Percentiles rank a stretch among this genome's conserved stretches.
phyloP scores from a whole-genome alignment of 2,888 invertebrate genomes.

The Drosophila putrida region DNA sequence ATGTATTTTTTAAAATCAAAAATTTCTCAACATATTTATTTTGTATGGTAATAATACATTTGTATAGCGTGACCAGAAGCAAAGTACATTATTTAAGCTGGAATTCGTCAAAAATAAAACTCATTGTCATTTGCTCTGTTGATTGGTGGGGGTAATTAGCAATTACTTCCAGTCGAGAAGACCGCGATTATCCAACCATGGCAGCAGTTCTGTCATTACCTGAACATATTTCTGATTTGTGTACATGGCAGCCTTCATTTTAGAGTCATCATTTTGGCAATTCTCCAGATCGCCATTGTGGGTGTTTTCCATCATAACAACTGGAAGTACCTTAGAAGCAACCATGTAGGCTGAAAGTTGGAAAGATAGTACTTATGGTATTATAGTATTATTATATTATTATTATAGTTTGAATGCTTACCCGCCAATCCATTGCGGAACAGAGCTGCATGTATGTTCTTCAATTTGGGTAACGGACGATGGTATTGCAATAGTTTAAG shows the following conservation, averaged over 20 bases:
- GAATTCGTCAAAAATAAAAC: constrained; percentile 3
- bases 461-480: constrained; percentile 82
- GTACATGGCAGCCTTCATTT: constrained; percentile 80
- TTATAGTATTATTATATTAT: accelerated
- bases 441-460: constrained; percentile 77
- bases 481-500: constrained; percentile 82
- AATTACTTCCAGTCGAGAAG: constrained; percentile 79
- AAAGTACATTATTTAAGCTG: constrained; percentile 12
- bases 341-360: constrained; percentile 78
- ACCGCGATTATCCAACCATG: constrained; percentile 84
- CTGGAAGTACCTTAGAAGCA: constrained; percentile 81
- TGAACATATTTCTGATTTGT: constrained; percentile 82
- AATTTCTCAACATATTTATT: constrained; percentile 13
- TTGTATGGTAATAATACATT: constrained; percentile 23
- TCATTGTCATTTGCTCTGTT: neutral
- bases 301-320: constrained; percentile 81
- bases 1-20: neutral
- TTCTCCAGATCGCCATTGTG: constrained; percentile 65
- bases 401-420: constrained; percentile 39
- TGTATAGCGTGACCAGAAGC: constrained; percentile 24
- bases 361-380: neutral
- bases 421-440: constrained; percentile 82
- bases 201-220: constrained; percentile 78
- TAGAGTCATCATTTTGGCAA: constrained; percentile 68
- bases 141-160: constrained; percentile 1